These are phyloP conservation scores for Brenthis daphne DNA, from an alignment of 2,888 invertebrate species.

Conservation along the genomic window DNA sequence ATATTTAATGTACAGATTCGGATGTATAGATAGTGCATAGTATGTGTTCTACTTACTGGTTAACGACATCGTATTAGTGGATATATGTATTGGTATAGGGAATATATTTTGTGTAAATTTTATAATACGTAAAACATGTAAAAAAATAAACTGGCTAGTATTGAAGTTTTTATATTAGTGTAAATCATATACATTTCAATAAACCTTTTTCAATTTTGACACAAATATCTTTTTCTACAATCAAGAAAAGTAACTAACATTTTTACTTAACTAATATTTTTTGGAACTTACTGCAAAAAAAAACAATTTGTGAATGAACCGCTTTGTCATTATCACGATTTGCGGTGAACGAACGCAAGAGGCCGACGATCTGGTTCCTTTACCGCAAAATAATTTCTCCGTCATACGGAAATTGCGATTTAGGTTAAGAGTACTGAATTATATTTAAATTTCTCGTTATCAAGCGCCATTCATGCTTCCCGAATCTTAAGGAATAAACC, in stretches of 20 bases:
- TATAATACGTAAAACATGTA: too few species aligned
- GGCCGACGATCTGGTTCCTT: constrained; percentile 51
- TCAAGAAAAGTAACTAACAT: too few species aligned
- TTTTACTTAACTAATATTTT: neutral
- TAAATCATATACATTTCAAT: too few species aligned
- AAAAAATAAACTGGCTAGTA: too few species aligned
- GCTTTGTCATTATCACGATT: constrained; percentile 44
- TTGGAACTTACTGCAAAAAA: constrained; percentile 20
- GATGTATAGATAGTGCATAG: neutral
- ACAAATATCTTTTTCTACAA: too few species aligned
- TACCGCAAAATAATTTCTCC: constrained; percentile 50
- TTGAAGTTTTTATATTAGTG: too few species aligned
- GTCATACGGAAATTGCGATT: constrained; percentile 55
- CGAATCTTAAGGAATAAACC: neutral
- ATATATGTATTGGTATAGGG: neutral
- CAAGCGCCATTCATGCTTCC: constrained; percentile 16
- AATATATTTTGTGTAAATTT: too few species aligned
- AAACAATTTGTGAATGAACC: constrained; percentile 29
- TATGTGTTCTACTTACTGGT: neutral
- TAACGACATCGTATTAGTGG: neutral
- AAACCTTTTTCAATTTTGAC: too few species aligned
- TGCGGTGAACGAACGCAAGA: constrained; percentile 51
- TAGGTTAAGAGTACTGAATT: constrained; percentile 41
- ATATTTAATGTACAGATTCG: too few species aligned
- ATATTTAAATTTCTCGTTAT: constrained; percentile 17